Evolutionary conservation across 2,888 invertebrate species (phyloP).

Genomic region (Gortyna flavago): DNA sequence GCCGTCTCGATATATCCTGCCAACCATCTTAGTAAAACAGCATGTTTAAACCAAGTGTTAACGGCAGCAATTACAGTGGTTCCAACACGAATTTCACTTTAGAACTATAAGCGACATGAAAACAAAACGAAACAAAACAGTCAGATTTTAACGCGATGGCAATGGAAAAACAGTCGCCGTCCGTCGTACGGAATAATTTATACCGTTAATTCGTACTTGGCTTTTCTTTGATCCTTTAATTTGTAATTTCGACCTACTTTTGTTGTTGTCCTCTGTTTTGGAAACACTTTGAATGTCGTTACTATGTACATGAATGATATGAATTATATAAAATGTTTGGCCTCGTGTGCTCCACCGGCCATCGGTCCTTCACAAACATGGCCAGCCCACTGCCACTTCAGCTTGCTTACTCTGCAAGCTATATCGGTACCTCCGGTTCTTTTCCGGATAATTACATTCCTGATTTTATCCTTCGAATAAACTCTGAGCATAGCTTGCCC

Average conservation of each 20-base stretch:
- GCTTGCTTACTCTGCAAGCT: too few relatives aligned
- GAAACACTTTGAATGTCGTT: slow-evolving; percentile 5
- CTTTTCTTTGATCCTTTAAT: slow-evolving; percentile 47
- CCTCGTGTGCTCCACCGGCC: neutral
- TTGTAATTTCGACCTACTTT: slow-evolving; percentile 24
- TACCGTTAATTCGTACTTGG: slow-evolving; percentile 35
- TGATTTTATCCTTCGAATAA: too few relatives aligned
- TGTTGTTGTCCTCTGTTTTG: slow-evolving; percentile 12
- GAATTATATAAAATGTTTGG: neutral
- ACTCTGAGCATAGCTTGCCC: too few relatives aligned
- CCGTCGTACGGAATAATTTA: slow-evolving; percentile 46
- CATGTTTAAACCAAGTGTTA: slow-evolving; percentile 22
- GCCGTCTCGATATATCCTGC: neutral
- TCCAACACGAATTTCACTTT: slow-evolving; percentile 46
- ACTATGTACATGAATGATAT: neutral
- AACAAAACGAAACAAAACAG: slow-evolving; percentile 24
- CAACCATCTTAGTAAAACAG: neutral
- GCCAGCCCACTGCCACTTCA: too few relatives aligned
- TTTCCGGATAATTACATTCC: too few relatives aligned
- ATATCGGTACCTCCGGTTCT: too few relatives aligned
- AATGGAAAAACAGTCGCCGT: slow-evolving; percentile 12
- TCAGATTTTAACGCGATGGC: slow-evolving; percentile 45
- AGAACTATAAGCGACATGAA: slow-evolving; percentile 19
- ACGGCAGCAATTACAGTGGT: slow-evolving; percentile 19
- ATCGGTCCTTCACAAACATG: too few relatives aligned